phyloP scores from a whole-genome alignment of 2,797 vertebrate genomes.

The Ambastaia sidthimunki region DNA sequence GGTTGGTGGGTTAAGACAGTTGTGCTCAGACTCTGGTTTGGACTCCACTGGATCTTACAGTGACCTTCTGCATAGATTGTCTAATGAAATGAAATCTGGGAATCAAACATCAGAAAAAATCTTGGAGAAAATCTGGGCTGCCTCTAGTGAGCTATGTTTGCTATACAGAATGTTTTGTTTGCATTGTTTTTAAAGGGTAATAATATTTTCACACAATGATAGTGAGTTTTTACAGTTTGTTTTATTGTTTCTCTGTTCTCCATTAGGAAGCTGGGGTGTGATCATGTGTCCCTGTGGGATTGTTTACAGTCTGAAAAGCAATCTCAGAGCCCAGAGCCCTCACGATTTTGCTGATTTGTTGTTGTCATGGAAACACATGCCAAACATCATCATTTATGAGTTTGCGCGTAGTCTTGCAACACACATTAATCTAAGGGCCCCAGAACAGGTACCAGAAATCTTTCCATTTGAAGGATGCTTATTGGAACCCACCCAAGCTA shows the following conservation, averaged over 20 bases:
- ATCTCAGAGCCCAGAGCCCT: background rate
- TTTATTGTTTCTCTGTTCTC: background rate
- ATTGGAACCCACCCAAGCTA: conserved; percentile 3
- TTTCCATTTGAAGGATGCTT: conserved; percentile 32
- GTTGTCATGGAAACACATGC: conserved; percentile 4
- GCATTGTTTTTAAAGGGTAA: background rate
- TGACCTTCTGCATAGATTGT: conserved; percentile 3
- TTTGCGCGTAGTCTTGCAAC: background rate
- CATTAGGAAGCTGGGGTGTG: background rate
- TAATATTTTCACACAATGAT: background rate
- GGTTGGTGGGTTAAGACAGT: background rate
- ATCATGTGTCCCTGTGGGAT: conserved; percentile 12
- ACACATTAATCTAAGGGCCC: background rate
- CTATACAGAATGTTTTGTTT: background rate
- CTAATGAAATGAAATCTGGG: conserved; percentile 18
- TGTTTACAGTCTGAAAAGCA: conserved; percentile 5
- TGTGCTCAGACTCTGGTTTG: conserved; percentile 16
- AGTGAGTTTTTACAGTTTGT: background rate
- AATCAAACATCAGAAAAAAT: background rate
- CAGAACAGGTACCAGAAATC: background rate
- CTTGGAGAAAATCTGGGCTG: conserved; percentile 31
- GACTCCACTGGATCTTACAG: conserved; percentile 7
- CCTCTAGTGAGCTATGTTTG: background rate
- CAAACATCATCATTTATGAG: conserved; percentile 2
- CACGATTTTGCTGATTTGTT: background rate